Base-by-base conservation (phyloP, 2,888 invertebrate genomes). In the Plebejus anna region DNA sequence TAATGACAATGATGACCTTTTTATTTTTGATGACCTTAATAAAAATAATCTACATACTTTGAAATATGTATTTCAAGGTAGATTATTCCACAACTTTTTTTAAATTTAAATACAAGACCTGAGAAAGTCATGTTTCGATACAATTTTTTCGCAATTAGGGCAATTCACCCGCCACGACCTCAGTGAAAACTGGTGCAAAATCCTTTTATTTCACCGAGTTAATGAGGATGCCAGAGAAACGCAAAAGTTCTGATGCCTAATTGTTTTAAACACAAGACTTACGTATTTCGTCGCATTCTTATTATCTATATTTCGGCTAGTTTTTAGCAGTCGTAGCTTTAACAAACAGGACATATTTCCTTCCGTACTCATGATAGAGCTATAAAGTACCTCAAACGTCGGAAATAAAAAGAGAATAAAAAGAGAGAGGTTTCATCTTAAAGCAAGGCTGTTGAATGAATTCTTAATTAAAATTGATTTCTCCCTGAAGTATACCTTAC, bases 1-100 rank as follows among this genome's bases (percentile, higher is more conserved):
- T 78, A 78, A 81, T 72, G 36, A 76, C 16, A 70, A 28, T 70
- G 16, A 77, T 47, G 61, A 47, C 66, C 11, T 47, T 28, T 66
- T 28, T 11, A 61, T 61, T 36, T 75, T 57, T 28, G 11, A 7
- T 11, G 28, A 9, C n/a, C 22, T 22, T 28, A 16, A 16, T 16
- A 55, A 55, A 55, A 51, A 51, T 51, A 13, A 51, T 51, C 2
- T 32, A 32, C 32, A 2, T 32, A 32, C 32, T 32, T 32, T 32
- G 32, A 32, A 32, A 32, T 32, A 32, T 32, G 2, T 32, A 32
- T 32, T 32, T 32, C 2, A 32, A 32, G 2, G 32, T 32, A 32
- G 1, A 0, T 0, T 32, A 32, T 32, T 32, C 32, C 32, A 16
- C 4, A 55, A 55, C 16, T 55, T 16, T 55, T 16, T 16, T 16